Percentiles rank a stretch among this genome's conserved stretches.
Conservation (phyloP, 1,140 invertebrate species). For the Pogonomyrmex barbatus region DNA sequence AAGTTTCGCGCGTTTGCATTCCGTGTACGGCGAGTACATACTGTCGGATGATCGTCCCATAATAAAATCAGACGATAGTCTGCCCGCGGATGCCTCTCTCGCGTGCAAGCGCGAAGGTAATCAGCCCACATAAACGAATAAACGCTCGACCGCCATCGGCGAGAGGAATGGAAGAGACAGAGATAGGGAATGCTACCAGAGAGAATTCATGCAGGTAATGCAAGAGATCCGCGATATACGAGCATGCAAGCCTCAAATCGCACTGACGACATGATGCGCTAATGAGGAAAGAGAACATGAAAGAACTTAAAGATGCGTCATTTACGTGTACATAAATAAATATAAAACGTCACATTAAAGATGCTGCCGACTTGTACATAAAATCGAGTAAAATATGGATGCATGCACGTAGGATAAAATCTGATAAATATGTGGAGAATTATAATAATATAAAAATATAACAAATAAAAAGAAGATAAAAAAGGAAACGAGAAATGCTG, state of each 20-base stretch:
- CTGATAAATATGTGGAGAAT: not conserved
- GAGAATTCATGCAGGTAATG: slow-evolving; percentile 25
- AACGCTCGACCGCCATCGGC: slow-evolving; percentile 9
- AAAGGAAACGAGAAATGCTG: no score
- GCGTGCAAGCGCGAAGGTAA: slow-evolving; percentile 30
- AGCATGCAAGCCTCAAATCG: slow-evolving; percentile 32
- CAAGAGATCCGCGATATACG: slow-evolving; percentile 24
- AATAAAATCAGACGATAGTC: slow-evolving; percentile 75
- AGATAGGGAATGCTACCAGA: not conserved
- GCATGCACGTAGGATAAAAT: not conserved
- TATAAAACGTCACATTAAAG: not conserved
- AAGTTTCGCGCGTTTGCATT: slow-evolving; percentile 77
- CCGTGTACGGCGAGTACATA: slow-evolving; percentile 48
- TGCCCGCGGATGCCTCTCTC: slow-evolving; percentile 52
- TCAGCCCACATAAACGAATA: slow-evolving; percentile 12
- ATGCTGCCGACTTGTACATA: not conserved
- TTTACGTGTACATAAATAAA: slow-evolving; percentile 37
- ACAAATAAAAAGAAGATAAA: not conserved
- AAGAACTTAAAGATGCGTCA: slow-evolving; percentile 16
- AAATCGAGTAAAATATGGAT: not conserved
- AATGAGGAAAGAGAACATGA: slow-evolving; percentile 41
- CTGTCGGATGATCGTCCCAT: slow-evolving; percentile 68
- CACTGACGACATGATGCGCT: slow-evolving; percentile 27
- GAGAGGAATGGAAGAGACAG: not conserved
- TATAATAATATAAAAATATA: not conserved